Percentiles rank a stretch among this genome's conserved stretches.
Conservation (phyloP, 2,797 vertebrate genomes). For the Decapterus maruadsi region DNA sequence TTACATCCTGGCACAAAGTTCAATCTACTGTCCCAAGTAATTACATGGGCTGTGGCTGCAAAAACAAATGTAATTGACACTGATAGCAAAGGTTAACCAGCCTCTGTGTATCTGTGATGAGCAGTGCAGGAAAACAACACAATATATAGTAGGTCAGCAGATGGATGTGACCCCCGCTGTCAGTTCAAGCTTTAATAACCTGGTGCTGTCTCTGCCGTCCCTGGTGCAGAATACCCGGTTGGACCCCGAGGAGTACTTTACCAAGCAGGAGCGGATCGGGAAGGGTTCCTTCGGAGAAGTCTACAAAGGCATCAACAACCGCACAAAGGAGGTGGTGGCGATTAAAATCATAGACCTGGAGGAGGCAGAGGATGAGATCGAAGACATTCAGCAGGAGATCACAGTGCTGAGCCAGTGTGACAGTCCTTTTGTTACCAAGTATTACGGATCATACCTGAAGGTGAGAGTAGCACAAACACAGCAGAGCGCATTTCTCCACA, state of each 20-base stretch:
- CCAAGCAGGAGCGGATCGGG: slow-evolving; percentile 97
- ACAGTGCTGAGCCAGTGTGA: slow-evolving; percentile 99
- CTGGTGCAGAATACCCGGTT: slow-evolving; percentile 90
- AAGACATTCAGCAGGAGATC: slow-evolving; percentile 99
- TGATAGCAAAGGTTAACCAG: slow-evolving; percentile 42
- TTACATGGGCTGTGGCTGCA: slow-evolving; percentile 10
- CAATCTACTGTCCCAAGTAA: slow-evolving; percentile 1
- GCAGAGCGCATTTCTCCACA: neutral
- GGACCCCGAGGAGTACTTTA: slow-evolving; percentile 98
- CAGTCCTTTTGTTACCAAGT: slow-evolving; percentile 98
- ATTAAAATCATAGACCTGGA: slow-evolving; percentile 99
- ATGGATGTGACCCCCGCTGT: neutral
- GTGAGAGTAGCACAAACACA: slow-evolving; percentile 78
- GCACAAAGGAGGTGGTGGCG: slow-evolving; percentile 97
- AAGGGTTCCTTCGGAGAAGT: slow-evolving; percentile 99
- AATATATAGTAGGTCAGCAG: neutral
- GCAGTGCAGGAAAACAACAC: neutral
- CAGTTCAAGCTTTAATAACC: slow-evolving; percentile 9
- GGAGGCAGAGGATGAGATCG: slow-evolving; percentile 99
- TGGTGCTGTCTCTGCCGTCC: slow-evolving; percentile 22
- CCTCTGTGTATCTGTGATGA: slow-evolving; percentile 8
- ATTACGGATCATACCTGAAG: slow-evolving; percentile 99
- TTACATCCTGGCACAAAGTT: slow-evolving; percentile 47
- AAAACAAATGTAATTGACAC: neutral
- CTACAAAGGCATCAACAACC: slow-evolving; percentile 99